A percentile compares a stretch with the other conserved stretches of the same genome.
Conservation (phyloP, 1,140 invertebrate genomes). For the Drosophila nigrodunni region DNA sequence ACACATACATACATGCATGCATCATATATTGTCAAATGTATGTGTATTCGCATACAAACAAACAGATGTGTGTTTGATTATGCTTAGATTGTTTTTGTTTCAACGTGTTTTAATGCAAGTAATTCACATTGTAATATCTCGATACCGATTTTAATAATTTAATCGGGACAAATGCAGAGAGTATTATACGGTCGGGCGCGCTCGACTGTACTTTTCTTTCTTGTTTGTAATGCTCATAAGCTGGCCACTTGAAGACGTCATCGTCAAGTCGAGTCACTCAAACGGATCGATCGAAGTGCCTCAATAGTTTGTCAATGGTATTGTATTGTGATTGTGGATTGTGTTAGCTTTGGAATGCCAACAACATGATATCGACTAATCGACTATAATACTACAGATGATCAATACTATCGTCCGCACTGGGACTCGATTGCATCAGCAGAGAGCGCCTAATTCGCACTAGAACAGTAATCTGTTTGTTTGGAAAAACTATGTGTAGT, state of each 20-base stretch:
- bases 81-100: too few relatives aligned
- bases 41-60: too few relatives aligned
- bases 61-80: too few relatives aligned
- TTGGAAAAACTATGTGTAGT: slow-evolving; percentile 7
- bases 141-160: too few relatives aligned
- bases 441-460: background rate
- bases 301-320: background rate
- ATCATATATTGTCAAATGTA: too few relatives aligned
- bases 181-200: too few relatives aligned
- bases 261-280: background rate
- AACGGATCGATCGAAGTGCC: background rate
- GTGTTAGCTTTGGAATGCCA: background rate
- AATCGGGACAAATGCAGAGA: too few relatives aligned
- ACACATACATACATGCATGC: too few relatives aligned
- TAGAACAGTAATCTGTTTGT: slow-evolving; percentile 38
- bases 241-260: slow-evolving; percentile 12
- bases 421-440: slow-evolving; percentile 31
- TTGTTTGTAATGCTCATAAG: background rate
- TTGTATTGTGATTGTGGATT: slow-evolving; percentile 11
- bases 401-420: slow-evolving; percentile 15
- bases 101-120: too few relatives aligned
- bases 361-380: slow-evolving; percentile 11
- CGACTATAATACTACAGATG: slow-evolving; percentile 8
- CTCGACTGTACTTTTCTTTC: too few relatives aligned
- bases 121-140: too few relatives aligned